A percentile compares a stretch with the other conserved stretches of the same genome.
phyloP scores from a whole-genome alignment of 2,888 invertebrate species.

The Eueremaeus valkanovi region DNA sequence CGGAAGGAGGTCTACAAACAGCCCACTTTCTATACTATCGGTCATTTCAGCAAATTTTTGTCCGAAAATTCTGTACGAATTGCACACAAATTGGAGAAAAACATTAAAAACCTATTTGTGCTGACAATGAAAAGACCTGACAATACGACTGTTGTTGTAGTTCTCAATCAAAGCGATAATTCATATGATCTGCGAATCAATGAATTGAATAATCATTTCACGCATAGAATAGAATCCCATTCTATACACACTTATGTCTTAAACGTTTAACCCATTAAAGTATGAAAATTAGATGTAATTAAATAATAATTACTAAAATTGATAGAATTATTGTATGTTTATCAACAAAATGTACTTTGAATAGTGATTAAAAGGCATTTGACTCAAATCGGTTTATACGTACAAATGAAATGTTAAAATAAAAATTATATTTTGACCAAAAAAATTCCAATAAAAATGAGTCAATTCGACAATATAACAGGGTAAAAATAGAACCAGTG shows the following conservation, averaged over 20 bases:
- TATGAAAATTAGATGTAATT: no score
- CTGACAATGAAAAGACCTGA: conserved; percentile 42
- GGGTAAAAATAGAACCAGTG: no score
- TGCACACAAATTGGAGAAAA: conserved; percentile 9
- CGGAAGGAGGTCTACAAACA: conserved; percentile 77
- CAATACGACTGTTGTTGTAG: conserved; percentile 41
- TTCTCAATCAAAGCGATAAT: conserved; percentile 41
- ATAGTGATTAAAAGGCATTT: no score
- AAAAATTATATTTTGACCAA: no score
- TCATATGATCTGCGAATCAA: neutral
- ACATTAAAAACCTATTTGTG: conserved; percentile 3
- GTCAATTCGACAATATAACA: no score
- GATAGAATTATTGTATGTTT: no score
- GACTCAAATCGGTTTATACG: no score
- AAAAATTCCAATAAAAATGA: no score
- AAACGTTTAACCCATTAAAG: no score
- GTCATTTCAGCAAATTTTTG: conserved; percentile 60
- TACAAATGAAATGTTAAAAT: no score
- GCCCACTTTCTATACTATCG: conserved; percentile 78
- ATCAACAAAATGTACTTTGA: no score
- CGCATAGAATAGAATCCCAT: conserved; percentile 34
- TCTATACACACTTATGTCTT: conserved; percentile 44
- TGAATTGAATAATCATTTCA: conserved; percentile 40
- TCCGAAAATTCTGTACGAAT: conserved; percentile 41
- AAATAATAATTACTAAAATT: no score